A percentile compares a stretch with the other conserved stretches of the same genome.
These are phyloP conservation scores for Caenorhabditis sp. DNA, from an alignment of 2,888 invertebrate genomes.

Conservation along the genomic window DNA sequence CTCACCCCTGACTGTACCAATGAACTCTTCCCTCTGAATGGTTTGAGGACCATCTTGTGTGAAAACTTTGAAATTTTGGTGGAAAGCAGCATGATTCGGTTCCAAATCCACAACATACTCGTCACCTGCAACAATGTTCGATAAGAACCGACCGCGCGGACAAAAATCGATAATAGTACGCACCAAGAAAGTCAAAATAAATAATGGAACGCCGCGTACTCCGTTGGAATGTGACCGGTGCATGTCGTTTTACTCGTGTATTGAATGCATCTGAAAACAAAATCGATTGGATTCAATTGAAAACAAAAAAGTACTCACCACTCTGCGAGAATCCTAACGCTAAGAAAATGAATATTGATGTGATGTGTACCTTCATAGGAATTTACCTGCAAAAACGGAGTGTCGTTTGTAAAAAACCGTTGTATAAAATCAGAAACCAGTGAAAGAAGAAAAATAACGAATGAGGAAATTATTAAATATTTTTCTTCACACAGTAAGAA, in stretches of 20 bases:
- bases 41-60: conserved; percentile 46
- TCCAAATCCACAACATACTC: conserved; percentile 49
- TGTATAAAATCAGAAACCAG: background rate
- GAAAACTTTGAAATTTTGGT: conserved; percentile 45
- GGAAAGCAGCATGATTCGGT: conserved; percentile 55
- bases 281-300: background rate
- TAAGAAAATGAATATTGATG: conserved; percentile 47
- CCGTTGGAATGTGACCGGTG: conserved; percentile 33
- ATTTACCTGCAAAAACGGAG: background rate
- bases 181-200: conserved; percentile 50
- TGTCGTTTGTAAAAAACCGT: background rate
- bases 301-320: conserved; percentile 9
- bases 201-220: conserved; percentile 17
- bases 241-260: conserved; percentile 59
- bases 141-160: fast-evolving
- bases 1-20: conserved; percentile 49
- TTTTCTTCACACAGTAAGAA: background rate
- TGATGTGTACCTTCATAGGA: conserved; percentile 40
- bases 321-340: conserved; percentile 4
- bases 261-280: conserved; percentile 54
- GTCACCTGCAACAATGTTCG: conserved; percentile 22
- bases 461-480: background rate
- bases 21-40: conserved; percentile 38
- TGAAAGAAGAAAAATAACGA: background rate
- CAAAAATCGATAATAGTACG: conserved; percentile 15